Evolutionary conservation across 30 jellyfish, hydroid and myxozoan species (phyloP).

Genomic region (Calvadosia cruxmelitensis): DNA sequence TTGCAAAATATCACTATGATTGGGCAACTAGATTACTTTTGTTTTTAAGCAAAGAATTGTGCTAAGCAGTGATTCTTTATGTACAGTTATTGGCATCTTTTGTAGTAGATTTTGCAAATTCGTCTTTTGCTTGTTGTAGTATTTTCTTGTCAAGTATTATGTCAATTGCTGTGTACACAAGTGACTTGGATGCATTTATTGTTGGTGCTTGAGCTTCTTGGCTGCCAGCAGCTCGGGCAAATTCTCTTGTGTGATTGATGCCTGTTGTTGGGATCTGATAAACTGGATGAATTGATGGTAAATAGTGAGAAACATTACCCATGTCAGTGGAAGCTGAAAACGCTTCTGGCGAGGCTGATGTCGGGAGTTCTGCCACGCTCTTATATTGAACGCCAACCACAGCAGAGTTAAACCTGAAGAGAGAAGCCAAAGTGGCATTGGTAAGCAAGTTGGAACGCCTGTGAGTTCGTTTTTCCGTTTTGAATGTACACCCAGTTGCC

Average conservation of each 20-base stretch:
- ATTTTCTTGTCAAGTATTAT: slow-evolving; percentile 23
- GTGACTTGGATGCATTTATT: slow-evolving; percentile 20
- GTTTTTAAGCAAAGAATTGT: too few species aligned
- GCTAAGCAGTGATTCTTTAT: too few species aligned
- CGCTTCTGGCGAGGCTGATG: neutral
- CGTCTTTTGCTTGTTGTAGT: slow-evolving; percentile 15
- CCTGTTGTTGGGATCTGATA: slow-evolving; percentile 55
- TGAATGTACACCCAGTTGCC: slow-evolving; percentile 49
- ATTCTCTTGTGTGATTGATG: slow-evolving; percentile 58
- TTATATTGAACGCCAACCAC: neutral
- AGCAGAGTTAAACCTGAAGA: neutral
- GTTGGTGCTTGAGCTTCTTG: slow-evolving; percentile 57
- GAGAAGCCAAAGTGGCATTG: neutral
- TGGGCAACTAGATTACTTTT: too few species aligned
- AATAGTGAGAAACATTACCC: slow-evolving; percentile 85
- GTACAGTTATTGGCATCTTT: too few species aligned
- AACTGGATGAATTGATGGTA: slow-evolving; percentile 87
- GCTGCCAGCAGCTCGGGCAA: slow-evolving; percentile 60
- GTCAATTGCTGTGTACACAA: slow-evolving; percentile 58
- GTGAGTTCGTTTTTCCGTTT: neutral
- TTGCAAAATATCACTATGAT: too few species aligned
- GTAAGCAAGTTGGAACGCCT: neutral
- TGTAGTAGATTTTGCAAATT: slow-evolving; percentile 15
- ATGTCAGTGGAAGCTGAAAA: slow-evolving; percentile 48
- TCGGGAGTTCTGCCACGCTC: neutral